Evolutionary conservation across 2,797 vertebrate genomes (phyloP).

Genomic region (Borostomias antarcticus): DNA sequence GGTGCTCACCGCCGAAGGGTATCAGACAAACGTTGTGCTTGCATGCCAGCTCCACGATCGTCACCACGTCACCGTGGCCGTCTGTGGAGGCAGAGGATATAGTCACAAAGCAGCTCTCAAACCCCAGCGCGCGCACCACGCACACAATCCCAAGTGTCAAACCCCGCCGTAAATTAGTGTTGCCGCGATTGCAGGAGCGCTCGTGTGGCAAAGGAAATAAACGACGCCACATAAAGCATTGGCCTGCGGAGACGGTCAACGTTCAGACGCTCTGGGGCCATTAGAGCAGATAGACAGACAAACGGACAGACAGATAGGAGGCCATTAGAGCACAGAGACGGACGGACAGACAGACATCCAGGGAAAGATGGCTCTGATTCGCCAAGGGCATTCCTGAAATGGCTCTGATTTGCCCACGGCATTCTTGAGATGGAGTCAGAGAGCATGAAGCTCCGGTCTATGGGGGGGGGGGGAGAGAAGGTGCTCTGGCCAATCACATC

Average conservation of each 20-base stretch:
- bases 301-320: not conserved
- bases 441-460: slow-evolving; percentile 55
- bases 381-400: slow-evolving; percentile 52
- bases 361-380: slow-evolving; percentile 44
- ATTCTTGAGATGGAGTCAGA: slow-evolving; percentile 50
- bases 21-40: slow-evolving; percentile 96
- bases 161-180: slow-evolving; percentile 31
- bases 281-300: slow-evolving; percentile 29
- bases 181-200: slow-evolving; percentile 21
- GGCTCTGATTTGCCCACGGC: slow-evolving; percentile 49
- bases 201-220: slow-evolving; percentile 27
- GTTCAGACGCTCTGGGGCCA: slow-evolving; percentile 28
- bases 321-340: slow-evolving; percentile 9
- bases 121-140: not conserved
- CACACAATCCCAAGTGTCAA: slow-evolving; percentile 17
- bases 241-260: slow-evolving; percentile 37
- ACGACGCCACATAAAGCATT: slow-evolving; percentile 11
- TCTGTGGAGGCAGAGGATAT: slow-evolving; percentile 68
- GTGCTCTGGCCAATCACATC: slow-evolving; percentile 55
- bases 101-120: slow-evolving; percentile 13
- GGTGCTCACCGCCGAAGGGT: slow-evolving; percentile 92
- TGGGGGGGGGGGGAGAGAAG: slow-evolving; percentile 52
- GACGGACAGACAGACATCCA: slow-evolving; percentile 30
- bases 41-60: slow-evolving; percentile 93
- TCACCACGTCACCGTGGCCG: slow-evolving; percentile 93